A percentile compares a stretch with the other conserved stretches of the same genome.
Evolutionary conservation across 2,113 vertebrate genomes (phyloP).

Genomic region (Perognathus longimembris): DNA sequence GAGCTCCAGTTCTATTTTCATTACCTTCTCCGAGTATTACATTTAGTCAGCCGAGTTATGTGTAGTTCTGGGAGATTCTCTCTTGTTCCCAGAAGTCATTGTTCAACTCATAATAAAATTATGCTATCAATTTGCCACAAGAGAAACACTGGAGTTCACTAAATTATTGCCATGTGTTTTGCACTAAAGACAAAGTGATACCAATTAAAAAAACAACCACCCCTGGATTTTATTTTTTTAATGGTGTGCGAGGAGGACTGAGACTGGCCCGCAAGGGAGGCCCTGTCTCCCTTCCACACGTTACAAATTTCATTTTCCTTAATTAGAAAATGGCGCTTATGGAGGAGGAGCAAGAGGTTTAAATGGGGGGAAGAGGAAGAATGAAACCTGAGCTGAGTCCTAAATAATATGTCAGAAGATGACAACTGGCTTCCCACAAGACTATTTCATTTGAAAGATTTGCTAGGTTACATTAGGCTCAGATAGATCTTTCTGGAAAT

Average conservation of each 20-base stretch:
- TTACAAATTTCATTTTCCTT: slow-evolving; percentile 83
- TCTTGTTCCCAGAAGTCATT: slow-evolving; percentile 87
- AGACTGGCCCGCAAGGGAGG: slow-evolving; percentile 77
- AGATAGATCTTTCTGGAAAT: slow-evolving; percentile 80
- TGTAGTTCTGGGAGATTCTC: slow-evolving; percentile 85
- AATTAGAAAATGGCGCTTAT: slow-evolving; percentile 85
- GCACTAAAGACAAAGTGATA: slow-evolving; percentile 84
- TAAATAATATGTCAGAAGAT: slow-evolving; percentile 88
- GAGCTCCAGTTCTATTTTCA: slow-evolving; percentile 84
- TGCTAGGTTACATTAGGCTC: slow-evolving; percentile 81
- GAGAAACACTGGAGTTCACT: slow-evolving; percentile 87
- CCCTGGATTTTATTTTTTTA: slow-evolving; percentile 82
- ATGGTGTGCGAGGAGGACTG: slow-evolving; percentile 71
- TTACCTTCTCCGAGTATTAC: slow-evolving; percentile 87
- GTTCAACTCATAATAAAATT: slow-evolving; percentile 89
- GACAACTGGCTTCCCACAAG: slow-evolving; percentile 85
- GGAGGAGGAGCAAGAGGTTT: slow-evolving; percentile 69
- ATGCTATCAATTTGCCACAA: slow-evolving; percentile 88
- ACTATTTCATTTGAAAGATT: slow-evolving; percentile 86
- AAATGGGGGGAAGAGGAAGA: slow-evolving; percentile 71
- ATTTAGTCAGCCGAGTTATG: slow-evolving; percentile 88
- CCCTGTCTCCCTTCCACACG: slow-evolving; percentile 74
- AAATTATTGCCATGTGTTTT: slow-evolving; percentile 87
- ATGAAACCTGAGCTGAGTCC: slow-evolving; percentile 75
- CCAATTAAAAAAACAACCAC: slow-evolving; percentile 82